Evolutionary conservation across 2,797 vertebrate genomes (phyloP), one percentile per base, ranked within the genome.

Genomic region (Alcedo quadribrachys): DNA sequence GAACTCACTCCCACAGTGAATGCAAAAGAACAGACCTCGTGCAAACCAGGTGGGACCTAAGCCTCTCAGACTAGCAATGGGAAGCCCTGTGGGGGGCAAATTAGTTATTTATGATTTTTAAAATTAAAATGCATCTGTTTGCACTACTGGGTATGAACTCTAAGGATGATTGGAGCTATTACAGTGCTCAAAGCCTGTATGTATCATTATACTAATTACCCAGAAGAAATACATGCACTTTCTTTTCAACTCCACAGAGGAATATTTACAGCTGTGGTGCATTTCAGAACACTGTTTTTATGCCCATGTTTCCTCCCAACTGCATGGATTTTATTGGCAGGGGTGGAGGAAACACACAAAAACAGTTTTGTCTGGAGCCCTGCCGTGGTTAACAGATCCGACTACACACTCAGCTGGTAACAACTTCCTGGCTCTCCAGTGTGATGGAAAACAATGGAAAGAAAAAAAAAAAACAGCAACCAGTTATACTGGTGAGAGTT

Each of bases 281-380:
- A 53, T 87, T 95, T 92, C 71, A 82, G 81, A 92, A 71, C 54
- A 45, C 63, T 79, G 81, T 19, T 92, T 93, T 94, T 82, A 88
- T 80, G 85, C 43, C 78, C 30, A 10, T 51, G 61, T 81, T 93
- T 91, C 91, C 86, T 93, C 85, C 75, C 75, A 93, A 88, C 61
- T 86, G 45, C 69, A 78, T 48, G 35, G 54, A 88, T 89, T 85
- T 93, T 89, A 94, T 50, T 80, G 71, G 95, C 87, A 92, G 67
- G 33, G 74, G 71, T 33, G 61, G 81, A 91, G 54, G 83, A 91
- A 94, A 94, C 53, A 40, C 69, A 93, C 62, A 85, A 73, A 90
- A 82, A 0, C 75, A 89, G 90, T 77, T 94, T 85, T 95, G 90
- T 82, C 94, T 94, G 90, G 87, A 95, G 78, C 75, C 51, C 28